phyloP scores from a whole-genome alignment of 1,140 invertebrate genomes.

The Augochlora pura region DNA sequence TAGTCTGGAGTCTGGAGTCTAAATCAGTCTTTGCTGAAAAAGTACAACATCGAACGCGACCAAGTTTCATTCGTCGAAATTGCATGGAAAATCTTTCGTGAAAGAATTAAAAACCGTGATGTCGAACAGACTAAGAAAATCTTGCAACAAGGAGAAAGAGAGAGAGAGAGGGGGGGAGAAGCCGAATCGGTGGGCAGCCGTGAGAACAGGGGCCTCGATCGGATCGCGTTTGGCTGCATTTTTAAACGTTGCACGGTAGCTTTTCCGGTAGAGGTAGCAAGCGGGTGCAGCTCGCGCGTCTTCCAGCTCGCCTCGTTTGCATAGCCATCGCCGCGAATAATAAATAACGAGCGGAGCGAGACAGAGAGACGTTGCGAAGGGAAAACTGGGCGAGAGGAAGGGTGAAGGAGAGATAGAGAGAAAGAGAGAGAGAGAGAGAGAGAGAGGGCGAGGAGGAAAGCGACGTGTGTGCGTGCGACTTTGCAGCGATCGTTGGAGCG shows the following conservation, averaged over 20 bases:
- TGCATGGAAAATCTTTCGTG: too few species aligned
- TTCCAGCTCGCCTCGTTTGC: slow-evolving; percentile 57
- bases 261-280: slow-evolving; percentile 49
- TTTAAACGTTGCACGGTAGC: slow-evolving; percentile 40
- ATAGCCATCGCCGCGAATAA: slow-evolving; percentile 50
- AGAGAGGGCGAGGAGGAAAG: too few species aligned
- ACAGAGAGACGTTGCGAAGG: background rate
- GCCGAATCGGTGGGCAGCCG: background rate
- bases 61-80: too few species aligned
- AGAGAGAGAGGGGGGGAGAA: too few species aligned
- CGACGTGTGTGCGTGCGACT: slow-evolving; percentile 36
- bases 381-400: background rate
- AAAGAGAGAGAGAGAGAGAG: too few species aligned
- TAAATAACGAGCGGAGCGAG: slow-evolving; percentile 49
- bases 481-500: background rate
- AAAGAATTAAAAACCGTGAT: too few species aligned
- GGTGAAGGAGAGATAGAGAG: background rate
- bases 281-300: slow-evolving; percentile 19
- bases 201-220: slow-evolving; percentile 10
- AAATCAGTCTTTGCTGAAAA: too few species aligned
- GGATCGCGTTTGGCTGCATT: background rate
- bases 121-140: too few species aligned
- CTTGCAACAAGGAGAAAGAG: too few species aligned
- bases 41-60: too few species aligned
- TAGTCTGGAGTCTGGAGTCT: too few species aligned